These are phyloP conservation scores for Camponotus pennsylvanicus DNA, from an alignment of 1,140 invertebrate genomes.

Conservation along the genomic window DNA sequence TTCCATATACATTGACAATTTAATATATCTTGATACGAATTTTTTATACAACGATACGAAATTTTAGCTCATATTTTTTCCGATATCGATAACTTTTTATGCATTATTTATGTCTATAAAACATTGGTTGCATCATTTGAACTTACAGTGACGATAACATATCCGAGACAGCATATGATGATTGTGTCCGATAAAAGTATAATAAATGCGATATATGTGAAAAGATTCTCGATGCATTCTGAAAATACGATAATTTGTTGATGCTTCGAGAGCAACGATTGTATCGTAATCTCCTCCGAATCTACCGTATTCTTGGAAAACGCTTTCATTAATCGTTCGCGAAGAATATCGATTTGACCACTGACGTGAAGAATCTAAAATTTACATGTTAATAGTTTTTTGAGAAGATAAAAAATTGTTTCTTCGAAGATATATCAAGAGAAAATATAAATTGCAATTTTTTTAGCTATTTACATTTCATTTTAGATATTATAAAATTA, in stretches of 20 bases:
- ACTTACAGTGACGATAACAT: slow-evolving; percentile 37
- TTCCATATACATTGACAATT: background rate
- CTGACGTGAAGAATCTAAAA: slow-evolving; percentile 50
- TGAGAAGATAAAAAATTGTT: background rate
- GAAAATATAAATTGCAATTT: background rate
- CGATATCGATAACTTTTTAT: background rate
- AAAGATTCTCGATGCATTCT: slow-evolving; percentile 10
- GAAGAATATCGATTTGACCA: slow-evolving; percentile 54
- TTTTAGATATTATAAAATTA: background rate
- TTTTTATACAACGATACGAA: background rate
- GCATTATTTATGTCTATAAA: background rate
- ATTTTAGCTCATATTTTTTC: background rate
- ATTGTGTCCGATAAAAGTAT: slow-evolving; percentile 43
- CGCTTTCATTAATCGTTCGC: slow-evolving; percentile 4
- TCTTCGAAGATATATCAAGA: background rate
- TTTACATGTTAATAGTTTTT: slow-evolving; percentile 15
- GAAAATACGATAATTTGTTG: slow-evolving; percentile 20
- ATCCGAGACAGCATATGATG: slow-evolving; percentile 54
- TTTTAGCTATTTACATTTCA: background rate
- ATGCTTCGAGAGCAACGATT: background rate
- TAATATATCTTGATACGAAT: background rate
- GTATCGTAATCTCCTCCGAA: background rate
- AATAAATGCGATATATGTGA: slow-evolving; percentile 12
- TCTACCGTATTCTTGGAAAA: background rate
- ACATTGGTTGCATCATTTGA: background rate